Evolutionary conservation across 2,888 invertebrate genomes (phyloP), one percentile per base, ranked within the genome.

Genomic region (Trachelus troglodyta): DNA sequence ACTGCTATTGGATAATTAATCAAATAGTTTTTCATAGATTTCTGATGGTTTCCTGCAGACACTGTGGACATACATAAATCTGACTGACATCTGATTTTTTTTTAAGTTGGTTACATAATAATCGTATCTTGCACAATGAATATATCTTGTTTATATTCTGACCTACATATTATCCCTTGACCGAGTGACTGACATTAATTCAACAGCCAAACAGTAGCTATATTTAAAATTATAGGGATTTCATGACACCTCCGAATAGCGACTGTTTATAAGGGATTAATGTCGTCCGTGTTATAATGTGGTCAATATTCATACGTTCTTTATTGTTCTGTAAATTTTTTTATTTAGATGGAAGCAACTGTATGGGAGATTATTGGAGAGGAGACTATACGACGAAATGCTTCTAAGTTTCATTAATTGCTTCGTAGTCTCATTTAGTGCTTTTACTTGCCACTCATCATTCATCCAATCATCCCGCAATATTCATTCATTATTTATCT

Each of bases 391-490:
- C 86, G 85, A 88, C 85, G 83, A 90, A 89, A 89, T 88, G 90
- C 89, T 90, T 90, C 87, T 90, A 89, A 89, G 85, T 83, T 86
- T 89, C 88, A 86, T 87, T 86, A 87, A 85, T 88, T 84, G 90
- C 90, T 90, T 91, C 90, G 89, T 91, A 91, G 91, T 89, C 84
- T 88, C 87, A 89, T 85, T 85, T 91, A 91, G 91, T 84, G 89
- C 91, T 91, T 71, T 91, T 89, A 82, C 79, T 87, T 88, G 86
- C 87, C 84, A 88, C 86, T 85, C 86, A 87, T 83, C 85, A 85
- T 81, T 87, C 87, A 88, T 88, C 85, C 83, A 86, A 84, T 88
- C 89, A 90, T 88, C 88, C 88, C 80, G 88, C 87, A 89, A 87
- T 90, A 86, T 84, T 87, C 85, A 87, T 84, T 89, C 85, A 89